Evolutionary conservation across 2,113 vertebrate genomes (phyloP), one percentile per base, ranked within the genome.

Genomic region (Glaucomys volans): DNA sequence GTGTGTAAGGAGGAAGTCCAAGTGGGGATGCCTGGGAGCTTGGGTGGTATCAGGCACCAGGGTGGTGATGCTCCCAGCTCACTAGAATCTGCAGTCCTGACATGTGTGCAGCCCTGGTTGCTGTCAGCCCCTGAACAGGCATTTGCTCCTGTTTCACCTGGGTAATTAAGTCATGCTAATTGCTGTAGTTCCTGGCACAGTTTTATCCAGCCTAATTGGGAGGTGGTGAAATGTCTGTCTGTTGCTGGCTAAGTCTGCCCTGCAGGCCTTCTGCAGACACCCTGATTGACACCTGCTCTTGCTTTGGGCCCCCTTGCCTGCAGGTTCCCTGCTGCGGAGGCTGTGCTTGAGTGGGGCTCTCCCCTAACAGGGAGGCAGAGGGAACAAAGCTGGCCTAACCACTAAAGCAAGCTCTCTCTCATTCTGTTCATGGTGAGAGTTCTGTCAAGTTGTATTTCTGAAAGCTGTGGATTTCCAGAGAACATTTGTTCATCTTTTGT

Each of bases 271-370:
- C 74, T 30, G 1, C 22, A 1, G 83, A 12, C 8, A 26, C 62
- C 35, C 54, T 8, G 16, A 0, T 28, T 20, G 5, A 69, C 30
- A 35, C 52, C 59, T 72, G 30, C 59, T 54, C 75, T 66, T 50
- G 37, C 62, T 26, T 2, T 11, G 9, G n/a, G 54, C 54, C 9
- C 9, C 40, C 47, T 11, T 0, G 35, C 0, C 0, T 50, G 47
- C 2, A 12, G 9, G 18, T 18, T 35, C 16, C 44, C 71, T 71
- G 37, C 9, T 14, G 6, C 0, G 7, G 26, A 79, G 72, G 26
- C 35, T 37, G 30, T 2, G 1, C 32, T 44, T 22, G 13, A 2
- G 0, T 12, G 32, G 6, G 26, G 59, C 2, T 35, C 8, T 62
- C 20, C 20, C 1, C 0, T 13, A 14, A 10, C 37, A 2, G 57